Evolutionary conservation across 2,113 vertebrate genomes (phyloP), one percentile per base, ranked within the genome.

Genomic region (Otus sunia): DNA sequence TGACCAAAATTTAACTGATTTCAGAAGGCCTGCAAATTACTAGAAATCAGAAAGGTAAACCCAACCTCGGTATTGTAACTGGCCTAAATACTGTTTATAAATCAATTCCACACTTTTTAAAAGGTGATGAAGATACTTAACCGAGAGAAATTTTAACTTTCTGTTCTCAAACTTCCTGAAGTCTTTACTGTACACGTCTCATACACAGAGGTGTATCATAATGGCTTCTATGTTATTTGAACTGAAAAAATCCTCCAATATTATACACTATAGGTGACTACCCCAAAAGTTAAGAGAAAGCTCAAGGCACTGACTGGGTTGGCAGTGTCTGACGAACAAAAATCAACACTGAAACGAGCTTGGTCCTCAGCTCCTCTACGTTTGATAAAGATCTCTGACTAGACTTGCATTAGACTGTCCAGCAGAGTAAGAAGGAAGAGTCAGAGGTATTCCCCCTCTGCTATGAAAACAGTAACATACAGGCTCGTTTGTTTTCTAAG

Each of bases 391-490:
- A 58, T 22, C 32, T 36, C n/a, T 34, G 22, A 41, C 12, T 47
- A 26, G 73, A 45, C 39, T 49, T 52, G 6, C 3, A 41, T 7
- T 8, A 30, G 15, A 19, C 5, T 20, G 17, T 30, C 36, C 45
- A 76, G 8, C 0, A 0, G 13, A 62, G 18, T 5, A 29, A 37
- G 15, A 50, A 41, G 0, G 6, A 58, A 21, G 26, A 67, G 9
- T 17, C 81, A 37, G 39, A 68, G 9, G 2, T 5, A 83, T 21
- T 58, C 63, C n/a, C 26, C 45, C 20, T 41, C 16, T 19, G 45
- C 47, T 27, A 15, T 0, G 29, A 34, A 78, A 60, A 17, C 45
- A n/a, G 17, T 22, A 56, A 36, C 6, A 19, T 0, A 12, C 0
- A 2, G 55, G 32, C 25, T 53, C 13, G 19, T 14, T 55, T 52